These are phyloP conservation scores for Pangasianodon gigas DNA, from an alignment of 2,113 vertebrate species.

Conservation along the genomic window DNA sequence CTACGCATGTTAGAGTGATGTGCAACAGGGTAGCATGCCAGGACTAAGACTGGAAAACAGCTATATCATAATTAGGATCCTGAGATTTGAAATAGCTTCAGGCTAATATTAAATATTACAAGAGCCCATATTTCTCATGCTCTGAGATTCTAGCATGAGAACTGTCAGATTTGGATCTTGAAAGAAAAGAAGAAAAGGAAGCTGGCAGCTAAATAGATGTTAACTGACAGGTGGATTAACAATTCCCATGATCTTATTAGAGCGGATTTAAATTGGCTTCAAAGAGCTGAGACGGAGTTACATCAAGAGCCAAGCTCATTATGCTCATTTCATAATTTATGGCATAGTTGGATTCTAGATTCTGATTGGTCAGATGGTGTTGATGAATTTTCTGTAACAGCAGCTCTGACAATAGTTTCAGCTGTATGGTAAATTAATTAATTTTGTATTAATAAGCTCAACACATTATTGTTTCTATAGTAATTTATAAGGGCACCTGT, in stretches of 20 bases:
- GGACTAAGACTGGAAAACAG: not conserved
- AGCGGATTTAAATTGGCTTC: conserved; percentile 10
- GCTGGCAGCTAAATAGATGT: conserved; percentile 2
- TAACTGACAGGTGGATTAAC: conserved; percentile 31
- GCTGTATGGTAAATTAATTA: not conserved
- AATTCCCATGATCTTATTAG: conserved; percentile 35
- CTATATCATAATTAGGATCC: conserved; percentile 11
- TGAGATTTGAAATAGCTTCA: not conserved
- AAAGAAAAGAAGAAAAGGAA: conserved; percentile 26
- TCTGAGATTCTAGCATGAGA: not conserved
- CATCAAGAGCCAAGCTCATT: not conserved
- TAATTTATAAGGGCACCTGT: not conserved
- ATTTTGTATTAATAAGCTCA: not conserved
- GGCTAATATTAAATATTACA: conserved; percentile 23
- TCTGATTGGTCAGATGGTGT: not conserved
- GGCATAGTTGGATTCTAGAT: not conserved
- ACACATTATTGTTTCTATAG: not conserved
- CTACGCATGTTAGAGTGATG: not conserved
- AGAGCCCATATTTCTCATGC: not conserved
- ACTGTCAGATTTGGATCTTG: conserved; percentile 13
- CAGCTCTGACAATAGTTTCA: not conserved
- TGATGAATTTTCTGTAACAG: not conserved
- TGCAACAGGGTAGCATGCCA: not conserved
- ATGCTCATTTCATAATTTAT: not conserved
- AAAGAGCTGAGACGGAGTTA: conserved; percentile 5